Conservation (phyloP, 2,797 vertebrate species). For the Platalea minor region DNA sequence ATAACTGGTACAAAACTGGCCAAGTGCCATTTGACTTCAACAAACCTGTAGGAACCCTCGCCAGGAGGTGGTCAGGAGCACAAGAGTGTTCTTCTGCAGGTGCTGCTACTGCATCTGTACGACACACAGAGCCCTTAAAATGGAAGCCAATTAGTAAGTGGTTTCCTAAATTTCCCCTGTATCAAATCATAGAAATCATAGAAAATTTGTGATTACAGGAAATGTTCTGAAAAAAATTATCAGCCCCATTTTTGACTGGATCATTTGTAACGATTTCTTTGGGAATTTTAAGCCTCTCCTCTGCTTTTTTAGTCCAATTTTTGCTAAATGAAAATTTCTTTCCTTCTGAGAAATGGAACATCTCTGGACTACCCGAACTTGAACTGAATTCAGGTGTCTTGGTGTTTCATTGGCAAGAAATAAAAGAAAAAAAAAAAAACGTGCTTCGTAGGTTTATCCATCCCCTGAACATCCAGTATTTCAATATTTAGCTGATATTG, state of each 20-base stretch:
- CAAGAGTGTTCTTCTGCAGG: not conserved
- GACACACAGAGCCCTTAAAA: not conserved
- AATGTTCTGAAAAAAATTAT: not conserved
- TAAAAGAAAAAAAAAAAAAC: not conserved
- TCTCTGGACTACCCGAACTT: not conserved
- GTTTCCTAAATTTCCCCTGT: not conserved
- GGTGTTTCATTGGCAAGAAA: not conserved
- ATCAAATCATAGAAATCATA: not conserved
- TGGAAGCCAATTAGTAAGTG: not conserved
- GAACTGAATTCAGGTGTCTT: not conserved
- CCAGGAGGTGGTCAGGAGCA: not conserved
- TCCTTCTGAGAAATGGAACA: not conserved
- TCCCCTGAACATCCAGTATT: not conserved
- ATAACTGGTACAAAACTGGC: not conserved
- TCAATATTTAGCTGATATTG: not conserved
- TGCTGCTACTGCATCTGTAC: not conserved
- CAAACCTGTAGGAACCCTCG: not conserved
- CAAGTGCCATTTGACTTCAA: rapidly evolving
- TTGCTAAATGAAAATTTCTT: not conserved
- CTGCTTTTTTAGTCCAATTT: not conserved
- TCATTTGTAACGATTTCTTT: not conserved
- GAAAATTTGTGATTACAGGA: not conserved
- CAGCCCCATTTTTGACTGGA: not conserved
- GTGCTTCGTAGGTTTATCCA: not conserved
- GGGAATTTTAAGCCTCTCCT: not conserved